Evolutionary conservation across 2,797 vertebrate genomes (phyloP).

Genomic region (Acipenser ruthenus): DNA sequence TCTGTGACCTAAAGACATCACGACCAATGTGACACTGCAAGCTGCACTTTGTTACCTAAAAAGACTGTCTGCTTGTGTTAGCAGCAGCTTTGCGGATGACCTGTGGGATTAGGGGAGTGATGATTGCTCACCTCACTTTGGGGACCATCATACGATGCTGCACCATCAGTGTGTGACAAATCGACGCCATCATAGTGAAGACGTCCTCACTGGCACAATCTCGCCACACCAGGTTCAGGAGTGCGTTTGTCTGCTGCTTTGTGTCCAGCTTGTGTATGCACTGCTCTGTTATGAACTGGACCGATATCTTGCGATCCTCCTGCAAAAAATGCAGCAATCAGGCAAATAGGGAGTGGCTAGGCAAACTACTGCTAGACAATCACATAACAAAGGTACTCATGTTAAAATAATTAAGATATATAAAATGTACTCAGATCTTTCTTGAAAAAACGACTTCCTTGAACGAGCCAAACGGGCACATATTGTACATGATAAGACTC

Average conservation of each 20-base stretch:
- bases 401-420: too few species aligned
- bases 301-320: constrained; percentile 79
- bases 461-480: too few species aligned
- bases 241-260: constrained; percentile 87
- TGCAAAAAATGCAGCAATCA: constrained; percentile 28
- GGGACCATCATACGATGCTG: constrained; percentile 98
- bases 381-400: too few species aligned
- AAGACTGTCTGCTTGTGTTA: constrained; percentile 1
- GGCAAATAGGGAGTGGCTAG: too few species aligned
- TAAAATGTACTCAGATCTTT: too few species aligned
- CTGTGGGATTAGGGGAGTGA: constrained; percentile 14
- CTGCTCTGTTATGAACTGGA: constrained; percentile 82
- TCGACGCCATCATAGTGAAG: constrained; percentile 92
- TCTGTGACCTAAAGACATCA: too few species aligned
- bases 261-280: constrained; percentile 91
- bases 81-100: not conserved
- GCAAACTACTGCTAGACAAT: too few species aligned
- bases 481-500: too few species aligned
- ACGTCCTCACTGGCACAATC: constrained; percentile 91
- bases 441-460: too few species aligned
- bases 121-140: constrained; percentile 76
- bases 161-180: constrained; percentile 96
- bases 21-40: too few species aligned
- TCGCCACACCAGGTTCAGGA: constrained; percentile 90
- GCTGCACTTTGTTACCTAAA: too few species aligned